Conservation (phyloP, 2,888 invertebrate genomes). For the Scaptomyza cyrtandrae region DNA sequence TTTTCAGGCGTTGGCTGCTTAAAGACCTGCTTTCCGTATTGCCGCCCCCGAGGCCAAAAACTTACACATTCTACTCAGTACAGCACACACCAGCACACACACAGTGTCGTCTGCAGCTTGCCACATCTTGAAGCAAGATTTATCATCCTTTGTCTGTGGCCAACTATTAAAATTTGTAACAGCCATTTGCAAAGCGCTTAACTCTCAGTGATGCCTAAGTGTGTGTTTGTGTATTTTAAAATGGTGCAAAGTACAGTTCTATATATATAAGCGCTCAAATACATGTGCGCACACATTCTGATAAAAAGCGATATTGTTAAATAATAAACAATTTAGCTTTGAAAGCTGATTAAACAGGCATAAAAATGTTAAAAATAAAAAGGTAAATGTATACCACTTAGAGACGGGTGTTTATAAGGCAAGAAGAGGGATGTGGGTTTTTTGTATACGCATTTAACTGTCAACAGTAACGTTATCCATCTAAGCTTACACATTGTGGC, state of each 20-base stretch:
- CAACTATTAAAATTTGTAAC: slow-evolving; percentile 59
- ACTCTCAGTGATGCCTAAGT: slow-evolving; percentile 13
- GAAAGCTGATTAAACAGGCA: slow-evolving; percentile 64
- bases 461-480: slow-evolving; percentile 71
- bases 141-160: slow-evolving; percentile 51
- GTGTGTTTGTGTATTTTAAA: slow-evolving; percentile 34
- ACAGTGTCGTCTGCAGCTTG: slow-evolving; percentile 31
- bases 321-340: slow-evolving; percentile 73
- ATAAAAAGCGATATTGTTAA: slow-evolving; percentile 64
- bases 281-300: slow-evolving; percentile 22
- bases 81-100: slow-evolving; percentile 6
- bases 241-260: slow-evolving; percentile 55
- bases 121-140: slow-evolving; percentile 40
- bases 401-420: slow-evolving; percentile 3
- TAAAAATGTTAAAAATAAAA: slow-evolving; percentile 49
- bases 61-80: slow-evolving; percentile 13
- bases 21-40: slow-evolving; percentile 51
- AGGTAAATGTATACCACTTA: not conserved
- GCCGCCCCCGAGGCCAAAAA: slow-evolving; percentile 27
- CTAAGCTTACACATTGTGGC: slow-evolving; percentile 38
- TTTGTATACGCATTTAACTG: slow-evolving; percentile 60
- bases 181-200: slow-evolving; percentile 48
- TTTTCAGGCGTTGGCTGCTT: slow-evolving; percentile 51
- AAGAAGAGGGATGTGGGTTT: not conserved
- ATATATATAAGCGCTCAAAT: slow-evolving; percentile 63